These are phyloP conservation scores for Xylota segnis DNA, from an alignment of 2,888 invertebrate species.

Conservation along the genomic window DNA sequence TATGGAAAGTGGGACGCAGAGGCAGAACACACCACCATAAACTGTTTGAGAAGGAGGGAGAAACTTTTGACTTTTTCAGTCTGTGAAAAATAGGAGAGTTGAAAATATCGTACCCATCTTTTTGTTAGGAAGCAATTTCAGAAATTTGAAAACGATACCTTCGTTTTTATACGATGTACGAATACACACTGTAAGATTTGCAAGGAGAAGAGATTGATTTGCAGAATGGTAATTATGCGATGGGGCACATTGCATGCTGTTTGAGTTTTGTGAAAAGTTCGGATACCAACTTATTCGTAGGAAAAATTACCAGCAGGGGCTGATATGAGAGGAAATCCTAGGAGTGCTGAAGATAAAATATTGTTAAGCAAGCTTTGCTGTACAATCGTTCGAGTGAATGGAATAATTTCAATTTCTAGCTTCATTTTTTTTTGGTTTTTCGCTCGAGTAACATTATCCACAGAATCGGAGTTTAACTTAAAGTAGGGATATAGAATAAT, in stretches of 20 bases:
- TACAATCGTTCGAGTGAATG: not conserved
- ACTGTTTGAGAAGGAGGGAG: constrained; percentile 1
- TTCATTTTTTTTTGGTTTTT: not conserved
- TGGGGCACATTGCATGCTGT: not conserved
- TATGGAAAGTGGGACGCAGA: not conserved
- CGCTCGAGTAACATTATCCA: not conserved
- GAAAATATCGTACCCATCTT: not conserved
- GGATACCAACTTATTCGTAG: not conserved
- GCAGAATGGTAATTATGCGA: not conserved
- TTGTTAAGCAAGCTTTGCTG: not conserved
- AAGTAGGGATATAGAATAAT: too few relatives aligned
- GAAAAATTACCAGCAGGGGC: not conserved
- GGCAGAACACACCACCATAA: constrained; percentile 6
- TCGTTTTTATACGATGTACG: not conserved
- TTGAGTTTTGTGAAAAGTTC: not conserved
- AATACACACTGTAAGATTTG: not conserved
- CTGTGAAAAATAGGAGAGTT: not conserved
- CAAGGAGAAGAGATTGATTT: not conserved
- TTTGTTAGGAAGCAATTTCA: not conserved
- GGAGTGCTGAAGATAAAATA: not conserved
- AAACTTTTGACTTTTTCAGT: constrained; percentile 25
- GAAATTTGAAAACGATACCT: not conserved
- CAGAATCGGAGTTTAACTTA: not conserved
- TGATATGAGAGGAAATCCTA: not conserved
- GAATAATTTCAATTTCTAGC: not conserved